Base-by-base conservation (phyloP, 2,888 invertebrate genomes). In the Drosophila pseudotakahashii region DNA sequence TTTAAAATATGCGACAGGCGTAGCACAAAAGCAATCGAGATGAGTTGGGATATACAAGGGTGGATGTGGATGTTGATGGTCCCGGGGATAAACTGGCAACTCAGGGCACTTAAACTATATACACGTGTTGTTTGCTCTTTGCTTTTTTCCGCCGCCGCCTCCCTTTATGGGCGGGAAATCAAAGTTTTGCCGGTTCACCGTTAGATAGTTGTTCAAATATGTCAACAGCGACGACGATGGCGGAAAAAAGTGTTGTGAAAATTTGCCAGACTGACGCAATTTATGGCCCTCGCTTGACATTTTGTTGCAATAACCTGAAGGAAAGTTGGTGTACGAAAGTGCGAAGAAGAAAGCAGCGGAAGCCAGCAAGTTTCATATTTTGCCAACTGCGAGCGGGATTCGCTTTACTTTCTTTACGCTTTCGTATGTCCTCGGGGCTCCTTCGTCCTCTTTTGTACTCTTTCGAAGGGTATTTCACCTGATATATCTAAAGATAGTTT, bases 1-100 rank as follows among this genome's bases (percentile, higher is more conserved):
- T 84, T 82, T 82, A 81, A 82, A 82, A 84, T 87, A 82, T 82
- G 87, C 82, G 82, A 77, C 87, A 73, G 82, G 81, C 85, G 87
- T 82, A 81, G 84, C 71, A 74, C 42, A 45, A 66, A 78, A 79
- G 84, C 81, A 84, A 81, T 87, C 85, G 75, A 81, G 61, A 62
- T 83, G 72, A 68, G 63, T 42, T 62, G 41, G 61, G 44, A 37
- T 44, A 13, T 45, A n/a, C n/a, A n/a, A 23, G 39, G 41, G 50
- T 10, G 44, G 45, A 23, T 26, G 32, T 34, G 39, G 52, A 26
- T 26, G 34, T 32, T 45, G 55, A 39, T 41, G 54, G 51, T 26
- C 45, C 36, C 66, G 66, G 45, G 54, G 48, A 72, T 81, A 78
- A 81, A 78, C 74, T 69, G 76, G 53, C 47, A 72, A 79, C 69